These are phyloP conservation scores for Lasioglossum pauxillum DNA, from an alignment of 2,888 invertebrate species.

Conservation along the genomic window DNA sequence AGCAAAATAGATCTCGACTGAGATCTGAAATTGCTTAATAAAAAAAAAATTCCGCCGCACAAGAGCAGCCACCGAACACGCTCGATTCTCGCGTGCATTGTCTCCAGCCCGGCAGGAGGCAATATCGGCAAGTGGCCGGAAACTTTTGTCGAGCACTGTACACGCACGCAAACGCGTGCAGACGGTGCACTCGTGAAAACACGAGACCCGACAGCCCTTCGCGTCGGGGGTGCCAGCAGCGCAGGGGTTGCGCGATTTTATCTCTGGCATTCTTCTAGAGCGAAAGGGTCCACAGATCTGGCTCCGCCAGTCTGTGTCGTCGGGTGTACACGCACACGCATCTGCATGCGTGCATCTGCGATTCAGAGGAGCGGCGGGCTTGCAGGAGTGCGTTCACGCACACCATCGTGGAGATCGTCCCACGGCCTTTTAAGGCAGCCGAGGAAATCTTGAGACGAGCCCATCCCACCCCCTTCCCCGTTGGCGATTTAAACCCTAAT, in stretches of 20 bases:
- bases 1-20: too few species aligned
- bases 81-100: neutral
- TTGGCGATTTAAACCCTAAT: constrained; percentile 75
- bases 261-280: constrained; percentile 74
- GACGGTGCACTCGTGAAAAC: constrained; percentile 35
- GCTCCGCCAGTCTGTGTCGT: neutral
- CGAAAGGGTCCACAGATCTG: constrained; percentile 64
- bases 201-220: constrained; percentile 51
- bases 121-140: neutral
- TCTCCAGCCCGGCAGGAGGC: neutral
- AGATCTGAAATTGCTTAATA: too few species aligned
- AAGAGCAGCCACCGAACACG: neutral
- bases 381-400: neutral
- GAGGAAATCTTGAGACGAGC: constrained; percentile 71
- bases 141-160: constrained; percentile 6
- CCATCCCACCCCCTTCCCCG: constrained; percentile 48
- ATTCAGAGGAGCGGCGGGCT: constrained; percentile 17
- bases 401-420: constrained; percentile 45
- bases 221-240: constrained; percentile 39
- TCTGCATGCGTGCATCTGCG: constrained; percentile 33
- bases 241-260: constrained; percentile 76
- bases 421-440: constrained; percentile 64
- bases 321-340: constrained; percentile 4
- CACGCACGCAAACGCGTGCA: neutral
- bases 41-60: neutral